A percentile compares a stretch with the other conserved stretches of the same genome.
Evolutionary conservation across 2,113 vertebrate species (phyloP).

Genomic region (Herpailurus yagouaroundi): DNA sequence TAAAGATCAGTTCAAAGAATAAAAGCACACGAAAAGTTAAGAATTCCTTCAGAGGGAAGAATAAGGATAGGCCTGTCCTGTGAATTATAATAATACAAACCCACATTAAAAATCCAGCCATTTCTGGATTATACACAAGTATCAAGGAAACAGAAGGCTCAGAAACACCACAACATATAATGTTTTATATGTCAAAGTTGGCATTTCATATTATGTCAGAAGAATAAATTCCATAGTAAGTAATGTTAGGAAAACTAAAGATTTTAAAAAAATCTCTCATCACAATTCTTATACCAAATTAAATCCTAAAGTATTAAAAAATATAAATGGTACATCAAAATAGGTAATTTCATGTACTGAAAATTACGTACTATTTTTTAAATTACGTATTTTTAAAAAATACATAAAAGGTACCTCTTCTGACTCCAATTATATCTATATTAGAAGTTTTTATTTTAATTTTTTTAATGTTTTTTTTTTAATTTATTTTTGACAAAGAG

Average conservation of each 20-base stretch:
- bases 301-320: neutral
- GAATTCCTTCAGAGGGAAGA: neutral
- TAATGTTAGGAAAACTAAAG: neutral
- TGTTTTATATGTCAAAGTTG: neutral
- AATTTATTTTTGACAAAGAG: too few species aligned
- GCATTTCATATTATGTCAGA: neutral
- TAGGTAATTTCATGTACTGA: neutral
- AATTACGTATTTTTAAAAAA: neutral
- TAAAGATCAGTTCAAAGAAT: conserved; percentile 35
- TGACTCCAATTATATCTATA: neutral
- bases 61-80: neutral
- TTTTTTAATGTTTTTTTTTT: too few species aligned
- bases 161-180: neutral
- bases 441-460: neutral
- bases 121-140: neutral
- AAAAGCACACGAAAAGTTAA: conserved; percentile 14
- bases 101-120: conserved; percentile 2
- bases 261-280: neutral
- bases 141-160: neutral
- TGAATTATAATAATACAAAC: conserved; percentile 21
- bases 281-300: neutral
- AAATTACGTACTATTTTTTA: neutral
- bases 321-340: neutral
- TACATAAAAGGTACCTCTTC: neutral
- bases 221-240: conserved; percentile 9